Evolutionary conservation across 2,888 invertebrate species (phyloP).

Genomic region (Abrostola triplasia): DNA sequence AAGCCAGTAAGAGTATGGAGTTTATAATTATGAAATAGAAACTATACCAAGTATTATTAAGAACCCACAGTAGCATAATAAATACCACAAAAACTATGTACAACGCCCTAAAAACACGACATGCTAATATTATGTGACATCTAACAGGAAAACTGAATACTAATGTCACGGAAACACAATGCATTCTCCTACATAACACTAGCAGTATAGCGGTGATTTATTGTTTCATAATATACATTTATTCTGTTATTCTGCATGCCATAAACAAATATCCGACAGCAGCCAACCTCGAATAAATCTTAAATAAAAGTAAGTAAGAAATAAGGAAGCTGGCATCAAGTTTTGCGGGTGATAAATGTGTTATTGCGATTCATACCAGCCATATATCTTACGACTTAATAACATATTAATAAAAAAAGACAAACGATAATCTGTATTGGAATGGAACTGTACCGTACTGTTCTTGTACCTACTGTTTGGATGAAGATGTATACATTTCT

Average conservation of each 20-base stretch:
- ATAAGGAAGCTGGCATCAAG: slow-evolving; percentile 54
- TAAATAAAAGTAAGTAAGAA: slow-evolving; percentile 53
- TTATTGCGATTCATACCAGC: slow-evolving; percentile 15
- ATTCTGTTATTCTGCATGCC: slow-evolving; percentile 57
- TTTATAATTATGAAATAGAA: not conserved
- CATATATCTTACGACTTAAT: slow-evolving; percentile 2
- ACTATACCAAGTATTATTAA: slow-evolving; percentile 4
- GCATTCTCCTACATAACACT: slow-evolving; percentile 45
- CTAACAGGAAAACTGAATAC: slow-evolving; percentile 53
- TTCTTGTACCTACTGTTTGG: not conserved
- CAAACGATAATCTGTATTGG: not conserved
- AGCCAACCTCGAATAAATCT: slow-evolving; percentile 63
- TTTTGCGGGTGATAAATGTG: slow-evolving; percentile 55
- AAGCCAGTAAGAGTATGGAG: too few relatives aligned
- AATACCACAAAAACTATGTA: slow-evolving; percentile 35
- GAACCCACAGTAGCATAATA: slow-evolving; percentile 16
- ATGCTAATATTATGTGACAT: slow-evolving; percentile 46
- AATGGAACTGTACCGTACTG: not conserved
- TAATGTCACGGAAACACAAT: slow-evolving; percentile 54
- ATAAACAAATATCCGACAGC: slow-evolving; percentile 65
- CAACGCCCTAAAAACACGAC: slow-evolving; percentile 48
- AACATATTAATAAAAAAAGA: not conserved
- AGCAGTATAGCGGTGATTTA: slow-evolving; percentile 55
- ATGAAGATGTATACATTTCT: too few relatives aligned
- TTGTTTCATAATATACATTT: slow-evolving; percentile 55